phyloP scores from a whole-genome alignment of 2,797 vertebrate genomes.

The Euthynnus affinis region DNA sequence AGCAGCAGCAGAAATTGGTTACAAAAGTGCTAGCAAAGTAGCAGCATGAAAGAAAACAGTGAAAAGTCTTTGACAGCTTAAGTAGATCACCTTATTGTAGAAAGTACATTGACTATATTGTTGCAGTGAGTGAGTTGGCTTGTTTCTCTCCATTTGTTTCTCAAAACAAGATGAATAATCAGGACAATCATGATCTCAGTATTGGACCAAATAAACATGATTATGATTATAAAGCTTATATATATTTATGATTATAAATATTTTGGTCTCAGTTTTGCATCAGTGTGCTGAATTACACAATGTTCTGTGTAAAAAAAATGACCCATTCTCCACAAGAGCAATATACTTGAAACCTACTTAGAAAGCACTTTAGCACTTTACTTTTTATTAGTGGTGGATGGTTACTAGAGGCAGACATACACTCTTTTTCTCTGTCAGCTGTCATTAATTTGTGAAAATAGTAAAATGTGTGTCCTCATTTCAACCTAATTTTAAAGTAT shows the following conservation, averaged over 20 bases:
- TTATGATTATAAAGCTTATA: background rate
- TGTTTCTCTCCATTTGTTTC: background rate
- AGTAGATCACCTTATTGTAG: background rate
- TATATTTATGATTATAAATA: background rate
- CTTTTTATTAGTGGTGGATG: slow-evolving; percentile 23
- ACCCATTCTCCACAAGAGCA: slow-evolving; percentile 12
- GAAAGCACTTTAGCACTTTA: slow-evolving; percentile 34
- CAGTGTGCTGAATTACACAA: slow-evolving; percentile 16
- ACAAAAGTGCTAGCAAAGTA: too few relatives aligned
- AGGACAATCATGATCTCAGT: background rate
- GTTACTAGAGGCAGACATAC: slow-evolving; percentile 6
- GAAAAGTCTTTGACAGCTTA: background rate
- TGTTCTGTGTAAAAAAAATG: slow-evolving; percentile 18
- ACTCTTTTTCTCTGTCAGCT: slow-evolving; percentile 2
- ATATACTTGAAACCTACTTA: slow-evolving; percentile 40
- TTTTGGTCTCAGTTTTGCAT: slow-evolving; percentile 4
- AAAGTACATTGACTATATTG: background rate
- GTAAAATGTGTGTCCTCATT: slow-evolving; percentile 17
- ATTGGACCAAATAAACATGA: background rate
- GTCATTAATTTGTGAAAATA: slow-evolving; percentile 23
- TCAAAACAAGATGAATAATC: background rate
- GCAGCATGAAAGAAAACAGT: too few relatives aligned
- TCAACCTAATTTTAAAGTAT: slow-evolving; percentile 15
- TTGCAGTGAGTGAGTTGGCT: background rate
- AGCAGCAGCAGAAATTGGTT: too few relatives aligned